A percentile compares a stretch with the other conserved stretches of the same genome.
Evolutionary conservation across 1,140 invertebrate genomes (phyloP).

Genomic region (Nymphalis io): DNA sequence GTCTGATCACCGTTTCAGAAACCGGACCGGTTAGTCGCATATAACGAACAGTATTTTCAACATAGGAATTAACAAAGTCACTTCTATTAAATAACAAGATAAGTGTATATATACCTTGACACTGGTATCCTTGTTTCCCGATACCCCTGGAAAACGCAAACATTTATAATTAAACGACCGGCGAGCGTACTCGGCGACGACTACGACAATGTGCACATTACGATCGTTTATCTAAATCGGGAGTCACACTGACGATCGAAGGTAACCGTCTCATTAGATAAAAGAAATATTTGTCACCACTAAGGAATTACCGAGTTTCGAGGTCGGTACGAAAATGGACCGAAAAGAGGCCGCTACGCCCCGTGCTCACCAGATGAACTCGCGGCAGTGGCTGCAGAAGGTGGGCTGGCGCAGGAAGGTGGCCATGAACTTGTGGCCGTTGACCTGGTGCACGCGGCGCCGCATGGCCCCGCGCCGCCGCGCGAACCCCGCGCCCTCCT

Average conservation of each 20-base stretch:
- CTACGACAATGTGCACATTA: too few relatives aligned
- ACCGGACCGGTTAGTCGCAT: too few relatives aligned
- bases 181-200: too few relatives aligned
- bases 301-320: too few relatives aligned
- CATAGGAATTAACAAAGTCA: too few relatives aligned
- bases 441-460: conserved; percentile 96
- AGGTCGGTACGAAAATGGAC: neutral
- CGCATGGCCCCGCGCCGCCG: conserved; percentile 96
- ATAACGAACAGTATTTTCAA: too few relatives aligned
- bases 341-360: neutral
- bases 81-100: too few relatives aligned
- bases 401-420: conserved; percentile 99
- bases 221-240: too few relatives aligned
- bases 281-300: too few relatives aligned
- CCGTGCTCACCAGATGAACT: conserved; percentile 85
- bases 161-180: neutral
- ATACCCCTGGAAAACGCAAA: conserved; percentile 91
- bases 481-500: conserved; percentile 96
- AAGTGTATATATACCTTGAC: conserved; percentile 92
- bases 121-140: conserved; percentile 99
- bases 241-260: too few relatives aligned
- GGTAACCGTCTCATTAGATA: too few relatives aligned
- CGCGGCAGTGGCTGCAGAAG: conserved; percentile 98
- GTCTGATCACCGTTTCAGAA: too few relatives aligned
- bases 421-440: conserved; percentile 99